phyloP scores from a whole-genome alignment of 2,797 vertebrate genomes.

The Melanitta fusca region DNA sequence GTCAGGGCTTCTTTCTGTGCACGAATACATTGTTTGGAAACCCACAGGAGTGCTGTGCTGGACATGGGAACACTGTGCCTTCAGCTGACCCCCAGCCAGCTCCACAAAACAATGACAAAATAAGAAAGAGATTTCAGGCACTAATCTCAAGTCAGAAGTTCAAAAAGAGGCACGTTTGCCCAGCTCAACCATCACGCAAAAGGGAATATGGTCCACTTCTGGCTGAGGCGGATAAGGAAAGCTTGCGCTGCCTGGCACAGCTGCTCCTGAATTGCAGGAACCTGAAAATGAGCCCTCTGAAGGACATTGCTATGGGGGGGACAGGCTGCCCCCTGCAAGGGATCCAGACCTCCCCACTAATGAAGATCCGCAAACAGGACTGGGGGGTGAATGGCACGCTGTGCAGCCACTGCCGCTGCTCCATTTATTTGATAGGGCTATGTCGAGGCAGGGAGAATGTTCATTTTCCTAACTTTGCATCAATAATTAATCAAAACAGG shows the following conservation, averaged over 20 bases:
- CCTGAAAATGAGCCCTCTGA: neutral
- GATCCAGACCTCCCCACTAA: neutral
- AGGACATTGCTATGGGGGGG: neutral
- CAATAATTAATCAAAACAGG: constrained; percentile 78
- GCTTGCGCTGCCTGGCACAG: neutral
- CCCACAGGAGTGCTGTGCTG: constrained; percentile 4
- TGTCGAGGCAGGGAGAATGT: constrained; percentile 48
- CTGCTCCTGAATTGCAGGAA: neutral
- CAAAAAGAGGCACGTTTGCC: neutral
- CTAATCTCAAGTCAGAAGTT: constrained; percentile 2
- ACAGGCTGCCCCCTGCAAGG: rapidly evolving
- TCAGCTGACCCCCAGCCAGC: neutral
- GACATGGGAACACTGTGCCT: neutral
- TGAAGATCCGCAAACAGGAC: neutral
- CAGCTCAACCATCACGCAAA: neutral
- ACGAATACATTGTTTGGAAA: neutral
- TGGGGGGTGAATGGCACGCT: neutral
- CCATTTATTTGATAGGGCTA: constrained; percentile 31
- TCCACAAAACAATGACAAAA: constrained; percentile 10
- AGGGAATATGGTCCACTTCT: neutral
- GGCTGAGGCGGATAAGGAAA: neutral
- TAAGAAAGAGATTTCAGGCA: neutral
- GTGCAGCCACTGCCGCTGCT: neutral
- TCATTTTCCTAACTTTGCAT: constrained; percentile 78
- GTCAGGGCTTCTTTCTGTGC: constrained; percentile 43